These are phyloP conservation scores for Pristis pectinata DNA, from an alignment of 2,797 vertebrate species.

Conservation along the genomic window DNA sequence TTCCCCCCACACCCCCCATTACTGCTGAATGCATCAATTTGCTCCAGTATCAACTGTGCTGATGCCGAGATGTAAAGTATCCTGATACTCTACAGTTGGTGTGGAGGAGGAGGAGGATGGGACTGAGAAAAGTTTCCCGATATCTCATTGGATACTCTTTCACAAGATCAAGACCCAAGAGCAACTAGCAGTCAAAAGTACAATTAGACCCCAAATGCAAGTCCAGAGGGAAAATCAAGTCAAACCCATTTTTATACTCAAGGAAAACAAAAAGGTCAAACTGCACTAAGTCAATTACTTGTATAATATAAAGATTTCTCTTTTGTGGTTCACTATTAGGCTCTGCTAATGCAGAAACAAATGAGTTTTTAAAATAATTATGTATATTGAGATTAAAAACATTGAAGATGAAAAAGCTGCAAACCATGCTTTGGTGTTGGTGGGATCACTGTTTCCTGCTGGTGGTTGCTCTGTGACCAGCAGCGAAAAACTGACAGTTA, in stretches of 20 bases:
- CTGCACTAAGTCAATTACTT: background rate
- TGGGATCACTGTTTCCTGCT: background rate
- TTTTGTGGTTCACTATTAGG: background rate
- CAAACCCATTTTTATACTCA: background rate
- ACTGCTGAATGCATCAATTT: too few relatives aligned
- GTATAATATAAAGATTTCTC: background rate
- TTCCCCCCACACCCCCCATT: too few relatives aligned
- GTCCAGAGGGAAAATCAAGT: background rate
- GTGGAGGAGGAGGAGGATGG: background rate
- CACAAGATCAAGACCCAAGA: background rate
- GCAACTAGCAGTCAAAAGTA: background rate
- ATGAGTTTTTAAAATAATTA: background rate
- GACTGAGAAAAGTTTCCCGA: background rate
- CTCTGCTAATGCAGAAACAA: background rate
- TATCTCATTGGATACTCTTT: background rate
- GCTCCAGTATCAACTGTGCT: too few relatives aligned
- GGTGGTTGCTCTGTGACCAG: background rate
- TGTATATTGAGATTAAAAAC: too few relatives aligned
- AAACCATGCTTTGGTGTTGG: background rate
- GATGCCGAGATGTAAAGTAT: too few relatives aligned
- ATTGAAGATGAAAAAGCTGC: background rate
- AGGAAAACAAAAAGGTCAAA: background rate
- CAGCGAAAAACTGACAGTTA: background rate
- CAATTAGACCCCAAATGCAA: background rate
- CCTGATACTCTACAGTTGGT: too few relatives aligned